phyloP scores from a whole-genome alignment of 2,797 vertebrate genomes.

The Astyanax mexicanus region DNA sequence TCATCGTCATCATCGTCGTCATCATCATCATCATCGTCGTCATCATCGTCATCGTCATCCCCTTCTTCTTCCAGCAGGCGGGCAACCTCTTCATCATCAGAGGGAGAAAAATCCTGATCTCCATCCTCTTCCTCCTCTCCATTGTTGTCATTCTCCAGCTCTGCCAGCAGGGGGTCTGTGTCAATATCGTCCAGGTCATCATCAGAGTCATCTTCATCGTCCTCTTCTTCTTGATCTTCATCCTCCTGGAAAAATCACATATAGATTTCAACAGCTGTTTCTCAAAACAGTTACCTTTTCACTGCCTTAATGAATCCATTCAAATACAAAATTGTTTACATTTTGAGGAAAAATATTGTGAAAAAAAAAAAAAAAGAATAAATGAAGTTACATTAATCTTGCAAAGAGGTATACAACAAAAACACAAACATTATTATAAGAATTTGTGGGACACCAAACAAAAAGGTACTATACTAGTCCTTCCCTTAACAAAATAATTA shows the following conservation, averaged over 20 bases:
- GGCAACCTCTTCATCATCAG: conserved; percentile 92
- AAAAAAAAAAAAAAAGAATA: too few relatives aligned
- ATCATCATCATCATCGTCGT: conserved; percentile 83
- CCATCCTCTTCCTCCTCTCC: conserved; percentile 88
- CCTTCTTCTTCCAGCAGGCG: conserved; percentile 90
- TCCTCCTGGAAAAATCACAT: conserved; percentile 81
- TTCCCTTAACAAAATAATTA: too few relatives aligned
- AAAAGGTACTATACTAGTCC: too few relatives aligned
- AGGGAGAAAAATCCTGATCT: conserved; percentile 94
- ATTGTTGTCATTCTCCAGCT: conserved; percentile 92
- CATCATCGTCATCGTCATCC: conserved; percentile 90
- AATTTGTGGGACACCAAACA: too few relatives aligned
- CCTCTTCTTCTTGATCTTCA: conserved; percentile 95
- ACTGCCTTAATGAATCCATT: background rate
- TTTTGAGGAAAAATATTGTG: too few relatives aligned
- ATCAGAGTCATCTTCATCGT: conserved; percentile 88
- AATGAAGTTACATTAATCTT: too few relatives aligned
- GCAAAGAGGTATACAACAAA: too few relatives aligned
- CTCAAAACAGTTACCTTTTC: too few relatives aligned
- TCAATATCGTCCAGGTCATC: conserved; percentile 92
- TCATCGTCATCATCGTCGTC: conserved; percentile 72
- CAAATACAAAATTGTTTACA: too few relatives aligned
- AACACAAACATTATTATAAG: too few relatives aligned
- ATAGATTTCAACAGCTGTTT: too few relatives aligned
- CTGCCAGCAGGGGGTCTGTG: conserved; percentile 91